phyloP scores from a whole-genome alignment of 2,113 vertebrate genomes.

The Rallus limicola region DNA sequence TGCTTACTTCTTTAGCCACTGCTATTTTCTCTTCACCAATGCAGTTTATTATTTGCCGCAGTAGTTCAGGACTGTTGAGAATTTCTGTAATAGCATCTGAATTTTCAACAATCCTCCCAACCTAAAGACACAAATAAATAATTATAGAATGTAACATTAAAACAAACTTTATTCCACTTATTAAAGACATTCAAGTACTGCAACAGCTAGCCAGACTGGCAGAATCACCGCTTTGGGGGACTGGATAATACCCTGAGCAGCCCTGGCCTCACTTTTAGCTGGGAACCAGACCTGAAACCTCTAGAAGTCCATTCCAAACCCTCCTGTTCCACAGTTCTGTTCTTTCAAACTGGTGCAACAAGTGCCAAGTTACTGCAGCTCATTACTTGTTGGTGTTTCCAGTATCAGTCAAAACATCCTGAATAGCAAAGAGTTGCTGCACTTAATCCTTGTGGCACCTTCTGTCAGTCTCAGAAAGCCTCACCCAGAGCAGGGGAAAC shows the following conservation, averaged over 20 bases:
- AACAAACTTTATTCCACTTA: not conserved
- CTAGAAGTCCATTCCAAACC: not conserved
- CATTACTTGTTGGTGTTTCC: not conserved
- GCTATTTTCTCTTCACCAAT: constrained; percentile 88
- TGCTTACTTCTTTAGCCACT: constrained; percentile 89
- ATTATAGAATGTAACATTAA: not conserved
- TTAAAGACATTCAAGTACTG: not conserved
- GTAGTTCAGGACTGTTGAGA: constrained; percentile 80
- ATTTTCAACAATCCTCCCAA: constrained; percentile 86
- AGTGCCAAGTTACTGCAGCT: not conserved
- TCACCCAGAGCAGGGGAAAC: accelerated
- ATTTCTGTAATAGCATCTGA: constrained; percentile 81
- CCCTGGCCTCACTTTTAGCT: not conserved
- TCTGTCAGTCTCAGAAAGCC: not conserved
- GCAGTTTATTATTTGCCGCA: constrained; percentile 84
- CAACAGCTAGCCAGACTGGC: not conserved
- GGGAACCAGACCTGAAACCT: not conserved
- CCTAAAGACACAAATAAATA: constrained; percentile 63
- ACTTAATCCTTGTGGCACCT: not conserved
- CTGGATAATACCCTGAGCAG: not conserved
- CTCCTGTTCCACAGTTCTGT: accelerated
- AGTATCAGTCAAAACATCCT: accelerated
- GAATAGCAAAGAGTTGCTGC: not conserved
- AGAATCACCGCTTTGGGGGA: not conserved
- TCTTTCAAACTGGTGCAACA: not conserved